A percentile compares a stretch with the other conserved stretches of the same genome.
These are phyloP conservation scores for Seira musarum DNA, from an alignment of 2,888 invertebrate species.

Conservation along the genomic window DNA sequence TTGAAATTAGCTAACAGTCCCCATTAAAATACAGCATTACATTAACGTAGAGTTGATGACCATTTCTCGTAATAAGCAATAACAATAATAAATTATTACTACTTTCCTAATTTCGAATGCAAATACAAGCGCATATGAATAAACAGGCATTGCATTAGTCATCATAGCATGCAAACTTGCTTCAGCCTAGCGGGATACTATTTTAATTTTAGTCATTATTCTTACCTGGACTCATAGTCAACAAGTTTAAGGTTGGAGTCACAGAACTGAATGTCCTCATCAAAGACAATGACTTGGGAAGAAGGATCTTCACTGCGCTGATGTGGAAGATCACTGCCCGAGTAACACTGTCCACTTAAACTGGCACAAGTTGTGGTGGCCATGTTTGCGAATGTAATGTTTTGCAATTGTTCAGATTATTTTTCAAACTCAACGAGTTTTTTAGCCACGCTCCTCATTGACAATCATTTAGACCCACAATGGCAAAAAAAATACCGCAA, in stretches of 20 bases:
- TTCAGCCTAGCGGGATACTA: not conserved
- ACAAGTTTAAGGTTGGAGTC: conserved; percentile 62
- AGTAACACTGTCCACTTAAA: conserved; percentile 53
- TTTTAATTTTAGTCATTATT: not conserved
- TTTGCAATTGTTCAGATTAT: conserved; percentile 6
- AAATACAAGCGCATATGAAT: conserved; percentile 5
- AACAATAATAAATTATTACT: not conserved
- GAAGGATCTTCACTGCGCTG: conserved; percentile 51
- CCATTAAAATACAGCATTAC: too few relatives aligned
- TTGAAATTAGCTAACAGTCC: too few relatives aligned
- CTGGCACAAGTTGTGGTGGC: conserved; percentile 41
- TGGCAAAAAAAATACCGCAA: not conserved
- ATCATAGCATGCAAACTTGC: not conserved
- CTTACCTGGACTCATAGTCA: conserved; percentile 65
- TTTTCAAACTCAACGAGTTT: conserved; percentile 1
- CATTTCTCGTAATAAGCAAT: not conserved
- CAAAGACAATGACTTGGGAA: conserved; percentile 61
- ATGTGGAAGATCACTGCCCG: conserved; percentile 59
- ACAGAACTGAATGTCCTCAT: conserved; percentile 55
- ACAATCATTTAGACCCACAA: conserved; percentile 7
- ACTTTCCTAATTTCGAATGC: not conserved
- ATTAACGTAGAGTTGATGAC: not conserved
- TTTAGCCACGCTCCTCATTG: conserved; percentile 35
- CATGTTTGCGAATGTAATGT: conserved; percentile 28
- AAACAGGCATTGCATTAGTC: not conserved